Evolutionary conservation across 2,888 invertebrate genomes (phyloP).

Genomic region (Leucophenga maculata): DNA sequence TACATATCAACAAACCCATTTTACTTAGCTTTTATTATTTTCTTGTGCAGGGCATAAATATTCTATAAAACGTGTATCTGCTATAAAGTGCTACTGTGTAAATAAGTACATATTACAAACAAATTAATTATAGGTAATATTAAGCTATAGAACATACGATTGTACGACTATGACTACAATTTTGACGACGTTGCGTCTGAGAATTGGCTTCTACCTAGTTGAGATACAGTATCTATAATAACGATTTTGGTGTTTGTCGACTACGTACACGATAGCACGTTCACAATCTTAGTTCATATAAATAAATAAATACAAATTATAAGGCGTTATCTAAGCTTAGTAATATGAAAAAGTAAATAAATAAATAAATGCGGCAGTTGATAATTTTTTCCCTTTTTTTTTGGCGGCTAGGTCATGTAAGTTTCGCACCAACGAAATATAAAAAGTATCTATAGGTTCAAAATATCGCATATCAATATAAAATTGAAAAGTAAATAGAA

Average conservation of each 20-base stretch:
- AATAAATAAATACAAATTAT: too few species aligned
- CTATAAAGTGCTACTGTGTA: neutral
- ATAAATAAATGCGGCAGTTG: conserved; percentile 5
- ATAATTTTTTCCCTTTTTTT: conserved; percentile 10
- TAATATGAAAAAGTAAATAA: neutral
- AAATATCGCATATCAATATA: conserved; percentile 59
- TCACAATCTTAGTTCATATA: too few species aligned
- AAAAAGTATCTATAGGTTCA: neutral
- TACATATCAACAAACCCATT: too few species aligned
- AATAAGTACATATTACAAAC: conserved; percentile 17
- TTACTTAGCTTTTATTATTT: too few species aligned
- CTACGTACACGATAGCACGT: too few species aligned
- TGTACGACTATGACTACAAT: too few species aligned
- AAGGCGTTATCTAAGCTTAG: neutral
- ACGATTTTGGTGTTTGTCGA: too few species aligned
- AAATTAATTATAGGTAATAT: neutral
- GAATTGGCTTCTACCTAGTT: too few species aligned
- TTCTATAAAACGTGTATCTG: too few species aligned
- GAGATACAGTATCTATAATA: too few species aligned
- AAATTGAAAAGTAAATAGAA: conserved; percentile 59
- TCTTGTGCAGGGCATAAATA: too few species aligned
- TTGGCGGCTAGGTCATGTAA: conserved; percentile 11
- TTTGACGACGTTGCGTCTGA: too few species aligned
- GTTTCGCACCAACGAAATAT: neutral
- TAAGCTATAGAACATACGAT: neutral